A percentile compares a stretch with the other conserved stretches of the same genome.
These are phyloP conservation scores for Dreissena polymorpha DNA, from an alignment of 1,140 invertebrate genomes.

Conservation along the genomic window DNA sequence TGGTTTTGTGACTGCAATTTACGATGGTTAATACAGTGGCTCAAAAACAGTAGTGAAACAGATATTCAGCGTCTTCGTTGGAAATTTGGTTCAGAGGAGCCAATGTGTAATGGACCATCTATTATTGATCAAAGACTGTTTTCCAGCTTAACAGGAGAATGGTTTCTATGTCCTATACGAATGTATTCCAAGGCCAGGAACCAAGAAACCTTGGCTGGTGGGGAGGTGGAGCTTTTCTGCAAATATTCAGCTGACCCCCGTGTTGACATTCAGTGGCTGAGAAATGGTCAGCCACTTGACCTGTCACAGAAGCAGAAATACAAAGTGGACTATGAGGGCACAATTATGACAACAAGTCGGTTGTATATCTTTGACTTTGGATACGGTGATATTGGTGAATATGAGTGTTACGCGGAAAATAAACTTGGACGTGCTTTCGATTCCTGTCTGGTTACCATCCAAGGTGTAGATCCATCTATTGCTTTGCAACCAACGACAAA, in stretches of 20 bases:
- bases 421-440: slow-evolving; percentile 62
- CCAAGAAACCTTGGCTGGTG: slow-evolving; percentile 38
- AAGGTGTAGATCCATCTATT: slow-evolving; percentile 52
- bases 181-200: slow-evolving; percentile 64
- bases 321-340: slow-evolving; percentile 41
- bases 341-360: slow-evolving; percentile 31
- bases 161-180: slow-evolving; percentile 58
- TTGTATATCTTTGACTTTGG: slow-evolving; percentile 63
- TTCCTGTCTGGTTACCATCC: slow-evolving; percentile 65
- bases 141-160: slow-evolving; percentile 32
- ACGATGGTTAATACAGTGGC: slow-evolving; percentile 71
- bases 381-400: slow-evolving; percentile 64
- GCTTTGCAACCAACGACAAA: slow-evolving; percentile 13
- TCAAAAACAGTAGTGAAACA: slow-evolving; percentile 52
- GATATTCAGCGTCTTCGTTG: slow-evolving; percentile 51
- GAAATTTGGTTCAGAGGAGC: slow-evolving; percentile 53
- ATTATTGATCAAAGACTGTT: slow-evolving; percentile 50
- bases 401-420: slow-evolving; percentile 71
- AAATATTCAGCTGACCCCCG: slow-evolving; percentile 64
- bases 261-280: slow-evolving; percentile 61
- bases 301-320: slow-evolving; percentile 56
- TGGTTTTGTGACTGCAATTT: slow-evolving; percentile 76
- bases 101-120: slow-evolving; percentile 61
- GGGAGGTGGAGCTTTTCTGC: slow-evolving; percentile 60
- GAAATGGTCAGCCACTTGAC: slow-evolving; percentile 51